A percentile compares a stretch with the other conserved stretches of the same genome.
phyloP scores from a whole-genome alignment of 1,140 invertebrate genomes.

The Drosophila grimshawi region DNA sequence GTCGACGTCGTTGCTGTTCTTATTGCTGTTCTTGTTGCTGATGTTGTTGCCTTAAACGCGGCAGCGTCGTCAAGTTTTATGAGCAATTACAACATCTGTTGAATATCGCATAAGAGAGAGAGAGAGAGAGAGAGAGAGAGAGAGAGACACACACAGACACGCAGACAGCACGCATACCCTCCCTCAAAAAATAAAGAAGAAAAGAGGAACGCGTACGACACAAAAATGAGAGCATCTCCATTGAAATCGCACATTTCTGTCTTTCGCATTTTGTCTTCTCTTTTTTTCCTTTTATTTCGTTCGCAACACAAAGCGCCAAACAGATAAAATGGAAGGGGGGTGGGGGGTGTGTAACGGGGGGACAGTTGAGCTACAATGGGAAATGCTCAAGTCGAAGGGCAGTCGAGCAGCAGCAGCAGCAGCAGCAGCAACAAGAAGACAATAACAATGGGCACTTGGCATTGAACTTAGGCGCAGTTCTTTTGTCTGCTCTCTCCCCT shows the following conservation, averaged over 20 bases:
- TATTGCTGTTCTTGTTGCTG: conserved; percentile 28
- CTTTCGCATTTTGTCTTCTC: conserved; percentile 32
- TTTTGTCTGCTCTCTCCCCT: conserved; percentile 34
- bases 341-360: not conserved
- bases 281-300: conserved; percentile 33
- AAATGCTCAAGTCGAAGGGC: conserved; percentile 54
- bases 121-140: too few relatives aligned
- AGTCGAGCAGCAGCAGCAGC: conserved; percentile 24
- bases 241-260: conserved; percentile 41
- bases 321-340: conserved; percentile 60
- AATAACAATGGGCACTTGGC: conserved; percentile 60
- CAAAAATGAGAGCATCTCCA: conserved; percentile 46
- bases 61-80: conserved; percentile 82
- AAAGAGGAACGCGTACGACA: conserved; percentile 21
- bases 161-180: conserved; percentile 3
- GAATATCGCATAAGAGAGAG: conserved; percentile 60
- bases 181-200: conserved; percentile 6
- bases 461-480: conserved; percentile 72
- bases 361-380: conserved; percentile 47
- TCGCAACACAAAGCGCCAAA: conserved; percentile 64
- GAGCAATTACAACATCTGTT: conserved; percentile 83
- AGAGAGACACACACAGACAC: conserved; percentile 44
- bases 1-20: conserved; percentile 26
- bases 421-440: conserved; percentile 10
- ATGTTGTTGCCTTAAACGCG: conserved; percentile 52